Conservation (phyloP, 2,888 invertebrate species). For the Hymenopus coronatus region DNA sequence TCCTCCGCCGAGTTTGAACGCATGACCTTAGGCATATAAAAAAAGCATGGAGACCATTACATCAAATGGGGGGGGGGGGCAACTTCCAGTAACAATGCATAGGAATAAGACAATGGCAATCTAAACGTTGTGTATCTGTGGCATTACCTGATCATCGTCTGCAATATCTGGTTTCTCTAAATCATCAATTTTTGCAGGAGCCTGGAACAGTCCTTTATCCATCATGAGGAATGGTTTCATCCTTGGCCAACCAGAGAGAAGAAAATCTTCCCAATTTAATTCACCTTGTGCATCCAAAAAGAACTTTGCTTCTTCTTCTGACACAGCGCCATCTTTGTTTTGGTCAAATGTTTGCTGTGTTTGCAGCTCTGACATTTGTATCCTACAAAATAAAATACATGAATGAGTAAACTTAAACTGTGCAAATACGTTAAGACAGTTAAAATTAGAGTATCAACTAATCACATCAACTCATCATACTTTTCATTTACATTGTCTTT, state of each 20-base stretch:
- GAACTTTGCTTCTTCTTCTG: slow-evolving; percentile 73
- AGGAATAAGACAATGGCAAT: no score
- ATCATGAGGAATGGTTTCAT: slow-evolving; percentile 77
- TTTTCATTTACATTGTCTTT: no score
- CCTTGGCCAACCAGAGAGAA: slow-evolving; percentile 68
- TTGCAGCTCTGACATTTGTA: slow-evolving; percentile 68
- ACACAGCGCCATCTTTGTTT: slow-evolving; percentile 83
- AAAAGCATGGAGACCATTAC: no score
- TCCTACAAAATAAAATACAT: slow-evolving; percentile 43
- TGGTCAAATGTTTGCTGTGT: slow-evolving; percentile 78
- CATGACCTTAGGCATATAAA: no score
- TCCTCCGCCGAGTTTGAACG: no score
- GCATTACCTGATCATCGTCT: not conserved
- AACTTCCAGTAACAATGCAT: no score
- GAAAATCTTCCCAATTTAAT: slow-evolving; percentile 65
- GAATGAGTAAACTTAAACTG: no score
- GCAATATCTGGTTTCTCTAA: not conserved
- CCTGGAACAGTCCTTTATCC: slow-evolving; percentile 68
- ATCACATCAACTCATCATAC: no score
- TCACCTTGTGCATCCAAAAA: slow-evolving; percentile 57
- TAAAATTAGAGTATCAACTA: no score
- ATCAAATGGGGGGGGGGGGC: no score
- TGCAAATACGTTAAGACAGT: no score
- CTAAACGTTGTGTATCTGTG: no score
- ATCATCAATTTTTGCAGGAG: slow-evolving; percentile 44